Evolutionary conservation across 2,797 vertebrate genomes (phyloP), one percentile per base, ranked within the genome.

Genomic region (Antrozous pallidus): DNA sequence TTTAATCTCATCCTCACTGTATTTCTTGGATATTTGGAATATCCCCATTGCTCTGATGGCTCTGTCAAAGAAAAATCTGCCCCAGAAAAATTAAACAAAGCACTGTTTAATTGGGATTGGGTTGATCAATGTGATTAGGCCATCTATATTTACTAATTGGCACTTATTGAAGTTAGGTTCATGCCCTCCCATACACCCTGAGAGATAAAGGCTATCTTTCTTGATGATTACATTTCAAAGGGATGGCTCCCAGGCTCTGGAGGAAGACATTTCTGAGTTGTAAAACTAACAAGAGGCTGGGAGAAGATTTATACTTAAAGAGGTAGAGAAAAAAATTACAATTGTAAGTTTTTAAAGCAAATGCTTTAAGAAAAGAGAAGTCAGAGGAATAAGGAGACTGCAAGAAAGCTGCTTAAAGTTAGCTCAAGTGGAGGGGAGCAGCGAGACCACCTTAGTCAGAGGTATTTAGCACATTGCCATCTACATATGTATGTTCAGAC

Each of bases 181-280:
- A 13, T 36, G 38, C 11, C 1, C 1, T 13, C n/a, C 36, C 47
- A 36, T 0, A 56, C 9, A 88, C 16, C 79, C 22, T 90, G 47
- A 31, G 40, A 38, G 8, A 69, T 56, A 80, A 83, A 45, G 3
- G 51, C 40, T n/a, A 71, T 61, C 33, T 70, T 92, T 91, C 33
- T 75, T n/a, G 40, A 84, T 71, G 22, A 69, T 85, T 89, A 33
- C 18, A 79, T 82, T 92, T 94, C 49, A 71, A 93, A 83, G 28
- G 31, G 14, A 85, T 91, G 31, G 26, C 2, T 75, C 33, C 28
- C 16, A 74, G 31, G 75, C 87, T 28, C 61, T 69, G 71, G 40
- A 91, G n/a, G 91, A 93, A 79, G 28, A 58, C 20, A 51, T 83
- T 9, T 47, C 33, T 58, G 14, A 8, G 33, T 54, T 63, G 33